Base-by-base conservation (phyloP, 2,113 vertebrate genomes). In the Ellobius talpinus region DNA sequence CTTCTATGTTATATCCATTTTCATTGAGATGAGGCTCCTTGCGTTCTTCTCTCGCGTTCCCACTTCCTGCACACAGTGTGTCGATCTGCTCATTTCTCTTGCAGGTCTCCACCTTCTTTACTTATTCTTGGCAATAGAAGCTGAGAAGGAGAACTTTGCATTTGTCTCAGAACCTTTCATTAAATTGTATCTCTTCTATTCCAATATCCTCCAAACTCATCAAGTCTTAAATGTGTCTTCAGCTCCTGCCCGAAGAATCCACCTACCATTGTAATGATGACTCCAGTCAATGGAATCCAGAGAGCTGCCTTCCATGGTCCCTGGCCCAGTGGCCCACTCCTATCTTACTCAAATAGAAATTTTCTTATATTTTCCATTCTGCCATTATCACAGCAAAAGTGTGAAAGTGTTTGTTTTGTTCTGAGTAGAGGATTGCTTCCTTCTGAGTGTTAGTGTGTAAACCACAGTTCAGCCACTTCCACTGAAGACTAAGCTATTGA, bases 101-200 rank as follows among this genome's bases (percentile, higher is more conserved):
- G 11, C 5, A 58, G 52, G 50, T 74, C 33, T 65, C 45, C 39
- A 82, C 31, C 47, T 47, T 89, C 36, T 61, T 50, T 72, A 1
- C 58, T 47, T 76, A 86, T 82, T 94, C 74, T 96, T 94, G 87
- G 42, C 89, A 91, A 66, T 39, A 58, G 72, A 39, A 19, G 11
- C 55, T 55, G 36, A 89, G 70, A 95, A 88, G 12, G 36, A 87
- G 45, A 96, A 73, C 84, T 85, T 55, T 61, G 24, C 42, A 1
- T 74, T 66, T 42, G 31, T 73, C 79, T 84, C 58, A 85, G 68
- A 63, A 4, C 39, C 5, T 82, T 52, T 89, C 84, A 94, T 76
- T 68, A 33, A 77, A 36, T 86, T 7, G 17, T 31, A 50, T 72
- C 68, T 89, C 45, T 66, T 68, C 74, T 58, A 65, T 45, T 94